Percentiles rank a stretch among this genome's conserved stretches.
Evolutionary conservation across 2,797 vertebrate species (phyloP).

Genomic region (Chanos chanos): DNA sequence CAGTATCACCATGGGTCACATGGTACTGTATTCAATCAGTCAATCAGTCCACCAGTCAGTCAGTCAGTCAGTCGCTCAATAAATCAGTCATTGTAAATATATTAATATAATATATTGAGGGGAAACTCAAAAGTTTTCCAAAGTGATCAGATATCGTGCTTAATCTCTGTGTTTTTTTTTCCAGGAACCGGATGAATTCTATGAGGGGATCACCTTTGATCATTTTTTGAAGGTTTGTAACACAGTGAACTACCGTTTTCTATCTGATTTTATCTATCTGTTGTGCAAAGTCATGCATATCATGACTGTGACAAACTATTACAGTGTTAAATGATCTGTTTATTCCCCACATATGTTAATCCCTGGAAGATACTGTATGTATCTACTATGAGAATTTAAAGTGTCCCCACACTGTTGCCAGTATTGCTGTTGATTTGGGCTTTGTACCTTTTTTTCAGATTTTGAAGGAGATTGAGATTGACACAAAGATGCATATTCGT

Average conservation of each 20-base stretch:
- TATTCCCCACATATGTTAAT: no score
- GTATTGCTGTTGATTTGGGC: not conserved
- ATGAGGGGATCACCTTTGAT: constrained; percentile 93
- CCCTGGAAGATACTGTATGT: no score
- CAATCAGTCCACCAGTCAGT: not conserved
- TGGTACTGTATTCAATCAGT: constrained; percentile 65
- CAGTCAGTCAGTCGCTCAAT: not conserved
- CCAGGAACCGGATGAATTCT: constrained; percentile 90
- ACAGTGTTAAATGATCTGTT: no score
- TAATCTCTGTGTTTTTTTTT: constrained; percentile 17
- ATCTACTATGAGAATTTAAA: no score
- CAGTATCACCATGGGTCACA: constrained; percentile 85
- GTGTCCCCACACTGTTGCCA: no score
- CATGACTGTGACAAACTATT: no score
- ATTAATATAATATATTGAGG: not conserved
- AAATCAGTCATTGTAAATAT: no score
- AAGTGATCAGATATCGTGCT: not conserved
- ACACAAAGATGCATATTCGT: constrained; percentile 89
- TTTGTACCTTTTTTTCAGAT: constrained; percentile 66
- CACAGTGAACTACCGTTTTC: no score
- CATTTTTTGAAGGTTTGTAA: constrained; percentile 91
- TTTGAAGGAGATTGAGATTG: constrained; percentile 88
- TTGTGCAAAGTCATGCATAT: not conserved
- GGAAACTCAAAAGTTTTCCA: not conserved
- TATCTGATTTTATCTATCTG: not conserved